Percentiles rank a stretch among this genome's conserved stretches.
Conservation (phyloP, 2,888 invertebrate species). For the Perdita meconis region DNA sequence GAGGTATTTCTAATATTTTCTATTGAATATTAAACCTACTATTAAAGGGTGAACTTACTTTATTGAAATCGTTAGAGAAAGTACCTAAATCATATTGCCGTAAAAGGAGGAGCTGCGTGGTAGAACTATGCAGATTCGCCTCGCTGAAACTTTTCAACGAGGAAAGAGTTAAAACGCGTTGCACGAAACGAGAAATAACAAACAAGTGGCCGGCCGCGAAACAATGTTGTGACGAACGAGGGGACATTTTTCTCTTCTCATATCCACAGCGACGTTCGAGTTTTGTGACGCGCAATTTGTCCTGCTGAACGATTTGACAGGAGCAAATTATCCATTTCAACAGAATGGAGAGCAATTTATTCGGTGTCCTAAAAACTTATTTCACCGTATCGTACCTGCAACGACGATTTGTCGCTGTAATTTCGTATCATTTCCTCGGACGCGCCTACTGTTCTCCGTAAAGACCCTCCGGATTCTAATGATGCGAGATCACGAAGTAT, state of each 20-base stretch:
- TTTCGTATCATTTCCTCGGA: slow-evolving; percentile 53
- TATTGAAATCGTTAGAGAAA: slow-evolving; percentile 33
- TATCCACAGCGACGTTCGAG: slow-evolving; percentile 4
- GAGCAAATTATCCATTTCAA: slow-evolving; percentile 56
- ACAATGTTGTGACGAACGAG: slow-evolving; percentile 18
- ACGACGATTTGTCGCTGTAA: slow-evolving; percentile 60
- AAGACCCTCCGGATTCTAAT: slow-evolving; percentile 20
- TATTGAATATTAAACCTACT: not conserved
- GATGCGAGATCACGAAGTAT: not conserved
- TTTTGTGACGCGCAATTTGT: slow-evolving; percentile 48
- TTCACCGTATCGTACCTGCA: slow-evolving; percentile 52
- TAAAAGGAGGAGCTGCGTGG: slow-evolving; percentile 22
- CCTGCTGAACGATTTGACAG: slow-evolving; percentile 46
- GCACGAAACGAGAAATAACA: slow-evolving; percentile 10
- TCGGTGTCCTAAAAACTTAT: slow-evolving; percentile 57
- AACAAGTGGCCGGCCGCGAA: slow-evolving; percentile 1
- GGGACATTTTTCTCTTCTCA: not conserved
- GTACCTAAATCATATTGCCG: slow-evolving; percentile 29
- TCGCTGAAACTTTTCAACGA: slow-evolving; percentile 1
- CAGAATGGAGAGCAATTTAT: slow-evolving; percentile 58
- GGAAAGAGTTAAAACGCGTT: slow-evolving; percentile 4
- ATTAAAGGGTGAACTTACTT: slow-evolving; percentile 4
- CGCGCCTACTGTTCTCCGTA: slow-evolving; percentile 29
- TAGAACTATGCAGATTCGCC: slow-evolving; percentile 9
- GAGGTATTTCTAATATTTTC: too few species aligned